Base-by-base conservation (phyloP, 2,888 invertebrate genomes). In the Sphaeridia pumilis region DNA sequence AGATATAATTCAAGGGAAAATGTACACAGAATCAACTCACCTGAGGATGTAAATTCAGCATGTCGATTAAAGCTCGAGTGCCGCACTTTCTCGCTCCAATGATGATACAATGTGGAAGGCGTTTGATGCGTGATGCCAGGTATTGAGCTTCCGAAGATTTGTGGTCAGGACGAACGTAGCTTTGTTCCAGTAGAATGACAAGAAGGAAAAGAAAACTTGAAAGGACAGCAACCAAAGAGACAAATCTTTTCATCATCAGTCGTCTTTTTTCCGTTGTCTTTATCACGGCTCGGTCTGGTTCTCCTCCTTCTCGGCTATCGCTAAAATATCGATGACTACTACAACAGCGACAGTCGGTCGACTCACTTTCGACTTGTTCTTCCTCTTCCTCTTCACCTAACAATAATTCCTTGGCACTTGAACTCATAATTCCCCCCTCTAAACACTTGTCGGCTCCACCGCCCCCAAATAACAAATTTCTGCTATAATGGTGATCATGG, bases 51-150 rank as follows among this genome's bases (percentile, higher is more conserved):
- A 95, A 79, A 70, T 90, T 88, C 48, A 97, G 75, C 84, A 95
- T 95, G 74, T 97, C 95, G 49, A 97, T 78, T 4, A 97, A 78
- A 0, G 97, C 97, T 52, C 95, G 75, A 0, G 97, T 97, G 20
- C 97, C 97, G 68, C 93, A 93, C 74, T 97, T 97, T 46, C 64
- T 56, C 14, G 60, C 64, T 21, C 64, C 64, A 35, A 64, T 64
- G 49, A 64, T 64, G 50, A 64, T 58, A 46, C 60, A 60, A 45
- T 57, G 56, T 20, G 64, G 64, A 31, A 64, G 54, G 31, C 55
- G 51, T 50, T 57, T 59, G 38, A 49, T 51, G 43, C 56, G 55
- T 42, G 44, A 31, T 17, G 20, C 36, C n/a, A n/a, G n/a, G n/a
- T n/a, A n/a, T 47, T 58, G 58, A 55, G 50, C 47, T 44, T 53